Percentiles rank a stretch among this genome's conserved stretches.
Conservation (phyloP, 1,140 invertebrate species). For the Phthorimaea operculella region DNA sequence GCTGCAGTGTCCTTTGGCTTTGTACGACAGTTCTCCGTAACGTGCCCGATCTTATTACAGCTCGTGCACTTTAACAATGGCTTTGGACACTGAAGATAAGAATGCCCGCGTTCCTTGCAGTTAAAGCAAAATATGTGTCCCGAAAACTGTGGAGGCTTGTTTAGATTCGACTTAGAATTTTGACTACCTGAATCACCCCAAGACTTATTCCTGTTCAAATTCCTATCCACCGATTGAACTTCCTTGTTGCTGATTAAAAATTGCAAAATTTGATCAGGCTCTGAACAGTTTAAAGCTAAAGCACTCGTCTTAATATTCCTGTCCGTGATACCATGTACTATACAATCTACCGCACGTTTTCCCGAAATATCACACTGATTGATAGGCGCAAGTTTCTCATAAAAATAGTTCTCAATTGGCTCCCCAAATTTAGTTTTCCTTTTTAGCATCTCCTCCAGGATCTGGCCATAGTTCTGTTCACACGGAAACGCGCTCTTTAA, state of each 20-base stretch:
- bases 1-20: neutral
- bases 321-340: slow-evolving; percentile 16
- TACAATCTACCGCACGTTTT: slow-evolving; percentile 14
- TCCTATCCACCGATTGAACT: neutral
- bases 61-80: neutral
- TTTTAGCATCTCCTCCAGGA: slow-evolving; percentile 4
- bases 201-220: neutral
- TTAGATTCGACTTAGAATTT: neutral
- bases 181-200: neutral
- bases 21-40: neutral
- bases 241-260: slow-evolving; percentile 12
- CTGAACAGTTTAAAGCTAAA: slow-evolving; percentile 7
- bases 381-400: slow-evolving; percentile 2
- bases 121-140: neutral
- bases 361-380: slow-evolving; percentile 13
- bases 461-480: slow-evolving; percentile 3
- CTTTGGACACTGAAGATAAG: neutral
- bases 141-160: neutral
- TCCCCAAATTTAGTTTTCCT: neutral
- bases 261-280: slow-evolving; percentile 13
- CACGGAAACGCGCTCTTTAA: neutral
- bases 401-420: slow-evolving; percentile 3
- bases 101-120: neutral
- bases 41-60: slow-evolving; percentile 2
- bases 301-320: slow-evolving; percentile 14